Evolutionary conservation across 1,140 invertebrate genomes (phyloP).

Genomic region (Euglossa dilemma): DNA sequence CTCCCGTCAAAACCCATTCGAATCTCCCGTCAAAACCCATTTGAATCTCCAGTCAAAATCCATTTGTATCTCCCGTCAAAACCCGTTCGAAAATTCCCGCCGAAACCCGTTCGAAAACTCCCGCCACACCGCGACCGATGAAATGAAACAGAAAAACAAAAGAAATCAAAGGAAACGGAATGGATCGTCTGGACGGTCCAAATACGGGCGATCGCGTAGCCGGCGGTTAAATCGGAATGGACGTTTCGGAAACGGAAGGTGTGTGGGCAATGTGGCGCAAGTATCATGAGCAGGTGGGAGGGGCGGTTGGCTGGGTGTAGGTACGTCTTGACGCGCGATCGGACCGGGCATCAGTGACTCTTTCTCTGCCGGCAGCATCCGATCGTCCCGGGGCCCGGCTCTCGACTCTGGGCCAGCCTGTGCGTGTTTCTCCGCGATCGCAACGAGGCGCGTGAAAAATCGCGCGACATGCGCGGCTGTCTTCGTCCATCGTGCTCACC

Average conservation of each 20-base stretch:
- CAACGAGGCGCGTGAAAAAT: neutral
- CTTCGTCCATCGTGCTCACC: neutral
- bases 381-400: constrained; percentile 56
- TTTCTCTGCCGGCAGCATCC: constrained; percentile 78
- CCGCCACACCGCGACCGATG: too few species aligned
- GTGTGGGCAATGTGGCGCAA: constrained; percentile 53
- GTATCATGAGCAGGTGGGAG: constrained; percentile 53
- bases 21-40: too few species aligned
- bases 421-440: neutral
- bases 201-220: neutral
- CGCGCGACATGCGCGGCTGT: constrained; percentile 28
- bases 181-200: neutral
- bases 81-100: too few species aligned
- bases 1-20: too few species aligned
- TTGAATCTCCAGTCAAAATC: too few species aligned
- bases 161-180: too few species aligned
- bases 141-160: too few species aligned
- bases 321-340: constrained; percentile 74
- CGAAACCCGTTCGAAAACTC: too few species aligned
- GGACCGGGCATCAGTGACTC: constrained; percentile 75
- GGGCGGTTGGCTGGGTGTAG: constrained; percentile 62
- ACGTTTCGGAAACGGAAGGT: constrained; percentile 58
- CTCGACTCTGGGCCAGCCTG: constrained; percentile 3
- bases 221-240: constrained; percentile 4
- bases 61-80: too few species aligned